A percentile compares a stretch with the other conserved stretches of the same genome.
These are phyloP conservation scores for Leptinotarsa rubiginosa DNA, from an alignment of 2,888 invertebrate genomes.

Conservation along the genomic window DNA sequence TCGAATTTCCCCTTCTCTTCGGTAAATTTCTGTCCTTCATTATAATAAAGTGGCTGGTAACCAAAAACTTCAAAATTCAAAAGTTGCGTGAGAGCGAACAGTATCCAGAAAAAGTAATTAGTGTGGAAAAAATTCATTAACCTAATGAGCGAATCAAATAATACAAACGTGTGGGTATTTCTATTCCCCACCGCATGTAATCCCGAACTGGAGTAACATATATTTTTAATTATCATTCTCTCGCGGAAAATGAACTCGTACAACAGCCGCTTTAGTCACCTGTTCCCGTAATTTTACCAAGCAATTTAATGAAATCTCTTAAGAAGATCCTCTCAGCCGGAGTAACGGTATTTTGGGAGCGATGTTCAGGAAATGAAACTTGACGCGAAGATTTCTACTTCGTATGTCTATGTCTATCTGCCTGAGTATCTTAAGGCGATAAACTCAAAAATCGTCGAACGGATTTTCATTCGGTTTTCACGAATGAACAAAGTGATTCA, in stretches of 20 bases:
- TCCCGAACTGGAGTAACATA: conserved; percentile 4
- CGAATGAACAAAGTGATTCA: no score
- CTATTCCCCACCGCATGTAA: conserved; percentile 1
- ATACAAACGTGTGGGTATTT: neutral
- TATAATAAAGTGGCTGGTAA: no score
- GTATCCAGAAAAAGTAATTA: neutral
- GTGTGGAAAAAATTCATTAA: neutral
- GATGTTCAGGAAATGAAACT: neutral
- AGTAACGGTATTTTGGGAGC: neutral
- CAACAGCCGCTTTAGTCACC: conserved; percentile 10
- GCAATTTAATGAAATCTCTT: neutral
- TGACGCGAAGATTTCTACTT: neutral
- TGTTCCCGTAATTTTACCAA: conserved; percentile 12
- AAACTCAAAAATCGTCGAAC: no score
- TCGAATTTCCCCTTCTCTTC: no score
- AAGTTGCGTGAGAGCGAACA: neutral
- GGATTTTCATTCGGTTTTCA: no score
- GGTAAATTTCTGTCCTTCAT: no score
- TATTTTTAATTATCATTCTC: conserved; percentile 4
- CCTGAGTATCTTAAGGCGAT: no score
- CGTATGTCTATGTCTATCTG: no score
- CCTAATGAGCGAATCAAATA: conserved; percentile 1
- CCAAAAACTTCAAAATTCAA: neutral
- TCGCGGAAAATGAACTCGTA: conserved; percentile 12
- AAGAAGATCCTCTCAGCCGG: neutral